A percentile compares a stretch with the other conserved stretches of the same genome.
These are phyloP conservation scores for Brachionus manjavacas DNA, from an alignment of 1,140 invertebrate genomes.

Conservation along the genomic window DNA sequence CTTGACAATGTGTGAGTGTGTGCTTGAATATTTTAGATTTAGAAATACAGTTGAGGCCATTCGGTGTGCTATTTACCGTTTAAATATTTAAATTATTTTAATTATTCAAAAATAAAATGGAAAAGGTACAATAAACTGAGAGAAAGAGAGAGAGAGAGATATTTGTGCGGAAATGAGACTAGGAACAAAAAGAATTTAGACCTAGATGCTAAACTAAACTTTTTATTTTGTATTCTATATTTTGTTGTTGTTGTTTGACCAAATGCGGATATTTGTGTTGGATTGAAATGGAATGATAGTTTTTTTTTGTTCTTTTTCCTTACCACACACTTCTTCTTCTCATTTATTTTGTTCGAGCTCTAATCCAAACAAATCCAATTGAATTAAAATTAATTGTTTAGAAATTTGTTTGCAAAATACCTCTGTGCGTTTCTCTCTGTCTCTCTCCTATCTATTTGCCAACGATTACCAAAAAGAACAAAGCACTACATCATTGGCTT, in stretches of 20 bases:
- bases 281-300: conserved; percentile 37
- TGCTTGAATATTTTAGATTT: not conserved
- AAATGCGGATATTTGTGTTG: conserved; percentile 40
- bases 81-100: conserved; percentile 39
- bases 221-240: not conserved
- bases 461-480: conserved; percentile 7
- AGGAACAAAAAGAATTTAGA: conserved; percentile 8
- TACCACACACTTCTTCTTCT: not conserved
- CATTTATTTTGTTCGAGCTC: not conserved
- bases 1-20: not conserved
- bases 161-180: not conserved
- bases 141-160: not conserved
- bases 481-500: not conserved
- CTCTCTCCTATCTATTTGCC: not conserved
- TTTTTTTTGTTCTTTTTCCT: not conserved
- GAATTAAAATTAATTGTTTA: conserved; percentile 1
- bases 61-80: not conserved
- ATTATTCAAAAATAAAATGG: not conserved
- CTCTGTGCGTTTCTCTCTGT: not conserved
- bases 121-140: not conserved
- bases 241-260: not conserved
- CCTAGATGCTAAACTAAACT: not conserved
- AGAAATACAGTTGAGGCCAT: not conserved
- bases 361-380: conserved; percentile 16
- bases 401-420: conserved; percentile 31